Conservation (phyloP, 2,797 vertebrate species). For the Periophthalmus magnuspinnatus region DNA sequence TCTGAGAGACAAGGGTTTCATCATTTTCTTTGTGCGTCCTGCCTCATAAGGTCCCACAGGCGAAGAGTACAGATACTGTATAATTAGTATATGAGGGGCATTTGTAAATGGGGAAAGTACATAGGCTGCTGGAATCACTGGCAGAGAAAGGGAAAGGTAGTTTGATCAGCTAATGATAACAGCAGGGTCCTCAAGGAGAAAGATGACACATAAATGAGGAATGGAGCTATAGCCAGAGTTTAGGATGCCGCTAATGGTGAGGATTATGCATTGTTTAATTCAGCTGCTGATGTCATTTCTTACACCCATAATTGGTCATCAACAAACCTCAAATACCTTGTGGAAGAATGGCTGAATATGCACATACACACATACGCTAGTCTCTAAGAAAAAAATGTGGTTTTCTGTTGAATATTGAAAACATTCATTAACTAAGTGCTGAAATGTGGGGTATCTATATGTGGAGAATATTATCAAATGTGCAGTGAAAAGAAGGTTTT, state of each 20-base stretch:
- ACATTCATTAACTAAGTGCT: neutral
- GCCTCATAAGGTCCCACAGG: constrained; percentile 31
- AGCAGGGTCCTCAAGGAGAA: constrained; percentile 1
- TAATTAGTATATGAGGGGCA: constrained; percentile 43
- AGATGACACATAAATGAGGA: neutral
- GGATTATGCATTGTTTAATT: constrained; percentile 56
- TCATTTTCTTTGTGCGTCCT: constrained; percentile 28
- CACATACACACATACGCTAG: constrained; percentile 10
- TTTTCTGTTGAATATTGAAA: neutral
- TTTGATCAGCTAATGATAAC: constrained; percentile 13
- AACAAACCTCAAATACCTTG: constrained; percentile 43
- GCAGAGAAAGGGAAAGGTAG: constrained; percentile 5
- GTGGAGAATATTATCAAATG: neutral
- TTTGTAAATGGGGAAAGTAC: constrained; percentile 33
- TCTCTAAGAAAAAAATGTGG: neutral
- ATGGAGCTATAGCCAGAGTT: constrained; percentile 20
- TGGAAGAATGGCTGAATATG: constrained; percentile 45
- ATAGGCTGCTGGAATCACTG: constrained; percentile 32
- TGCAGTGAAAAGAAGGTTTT: neutral
- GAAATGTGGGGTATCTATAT: neutral
- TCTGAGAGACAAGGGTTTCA: constrained; percentile 28
- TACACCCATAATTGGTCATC: constrained; percentile 65
- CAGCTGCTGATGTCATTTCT: constrained; percentile 67
- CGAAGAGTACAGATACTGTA: constrained; percentile 37
- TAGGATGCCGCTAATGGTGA: constrained; percentile 3